Evolutionary conservation across 2,113 vertebrate genomes (phyloP).

Genomic region (Mohoua ochrocephala): DNA sequence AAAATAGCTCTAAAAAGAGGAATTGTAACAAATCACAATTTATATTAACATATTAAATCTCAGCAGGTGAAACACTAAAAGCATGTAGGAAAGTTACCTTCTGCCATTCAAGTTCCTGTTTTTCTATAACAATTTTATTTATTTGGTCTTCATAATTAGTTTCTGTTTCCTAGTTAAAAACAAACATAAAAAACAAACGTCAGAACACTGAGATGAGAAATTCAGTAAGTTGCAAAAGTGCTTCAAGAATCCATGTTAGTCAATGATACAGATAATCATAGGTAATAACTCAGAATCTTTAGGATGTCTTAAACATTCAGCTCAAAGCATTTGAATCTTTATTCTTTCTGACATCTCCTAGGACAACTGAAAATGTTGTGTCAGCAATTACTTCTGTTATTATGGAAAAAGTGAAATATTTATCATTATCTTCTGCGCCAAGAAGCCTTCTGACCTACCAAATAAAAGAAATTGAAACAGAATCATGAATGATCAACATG

Average conservation of each 20-base stretch:
- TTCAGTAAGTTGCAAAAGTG: background rate
- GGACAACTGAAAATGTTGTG: background rate
- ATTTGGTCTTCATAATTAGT: conserved; percentile 84
- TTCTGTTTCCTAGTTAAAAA: conserved; percentile 81
- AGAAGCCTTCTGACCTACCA: background rate
- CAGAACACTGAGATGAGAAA: background rate
- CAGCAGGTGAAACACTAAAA: background rate
- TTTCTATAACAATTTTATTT: conserved; percentile 84
- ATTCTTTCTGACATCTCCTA: background rate
- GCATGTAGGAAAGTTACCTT: conserved; percentile 62
- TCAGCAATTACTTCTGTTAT: background rate
- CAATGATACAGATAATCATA: background rate
- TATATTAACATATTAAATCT: background rate
- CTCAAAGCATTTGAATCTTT: background rate
- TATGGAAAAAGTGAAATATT: background rate
- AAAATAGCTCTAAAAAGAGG: background rate
- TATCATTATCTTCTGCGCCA: background rate
- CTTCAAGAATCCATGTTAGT: background rate
- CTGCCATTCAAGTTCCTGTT: conserved; percentile 90
- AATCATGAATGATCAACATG: background rate
- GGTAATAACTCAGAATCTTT: background rate
- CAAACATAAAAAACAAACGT: background rate
- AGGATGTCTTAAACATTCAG: background rate
- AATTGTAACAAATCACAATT: background rate
- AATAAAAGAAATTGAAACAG: background rate